phyloP scores from a whole-genome alignment of 2,113 vertebrate species.

The Puntigrus tetrazona region DNA sequence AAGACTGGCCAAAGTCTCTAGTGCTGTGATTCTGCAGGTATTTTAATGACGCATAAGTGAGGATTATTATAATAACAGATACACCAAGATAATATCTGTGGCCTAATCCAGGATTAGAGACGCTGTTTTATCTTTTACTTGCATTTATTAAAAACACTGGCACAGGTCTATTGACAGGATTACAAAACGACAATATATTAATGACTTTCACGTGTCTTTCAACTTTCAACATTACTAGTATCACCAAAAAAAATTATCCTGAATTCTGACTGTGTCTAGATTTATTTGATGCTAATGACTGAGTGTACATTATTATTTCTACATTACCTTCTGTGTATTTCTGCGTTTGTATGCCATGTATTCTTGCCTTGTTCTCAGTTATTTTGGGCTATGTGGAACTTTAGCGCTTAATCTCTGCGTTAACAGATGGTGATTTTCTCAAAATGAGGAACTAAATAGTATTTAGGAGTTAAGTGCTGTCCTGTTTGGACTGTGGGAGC shows the following conservation, averaged over 20 bases:
- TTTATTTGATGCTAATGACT: background rate
- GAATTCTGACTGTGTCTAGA: background rate
- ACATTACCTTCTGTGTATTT: background rate
- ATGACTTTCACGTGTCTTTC: background rate
- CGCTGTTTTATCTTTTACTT: background rate
- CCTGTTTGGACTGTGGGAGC: conserved; percentile 3
- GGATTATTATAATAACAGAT: background rate
- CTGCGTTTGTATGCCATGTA: background rate
- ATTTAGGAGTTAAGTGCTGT: background rate
- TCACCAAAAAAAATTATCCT: background rate
- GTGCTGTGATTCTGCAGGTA: background rate
- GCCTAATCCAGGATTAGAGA: background rate
- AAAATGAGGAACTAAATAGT: conserved; percentile 6
- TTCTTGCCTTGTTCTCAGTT: background rate
- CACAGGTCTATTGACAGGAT: background rate
- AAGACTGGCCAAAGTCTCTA: background rate
- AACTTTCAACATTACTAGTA: background rate
- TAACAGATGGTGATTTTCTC: background rate
- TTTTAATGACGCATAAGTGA: background rate
- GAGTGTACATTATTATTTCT: background rate
- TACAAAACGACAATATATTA: background rate
- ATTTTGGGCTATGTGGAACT: background rate
- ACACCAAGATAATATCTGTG: background rate
- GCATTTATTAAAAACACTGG: background rate
- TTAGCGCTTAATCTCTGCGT: background rate